Evolutionary conservation across 1,140 invertebrate species (phyloP).

Genomic region (Araneus ventricosus): DNA sequence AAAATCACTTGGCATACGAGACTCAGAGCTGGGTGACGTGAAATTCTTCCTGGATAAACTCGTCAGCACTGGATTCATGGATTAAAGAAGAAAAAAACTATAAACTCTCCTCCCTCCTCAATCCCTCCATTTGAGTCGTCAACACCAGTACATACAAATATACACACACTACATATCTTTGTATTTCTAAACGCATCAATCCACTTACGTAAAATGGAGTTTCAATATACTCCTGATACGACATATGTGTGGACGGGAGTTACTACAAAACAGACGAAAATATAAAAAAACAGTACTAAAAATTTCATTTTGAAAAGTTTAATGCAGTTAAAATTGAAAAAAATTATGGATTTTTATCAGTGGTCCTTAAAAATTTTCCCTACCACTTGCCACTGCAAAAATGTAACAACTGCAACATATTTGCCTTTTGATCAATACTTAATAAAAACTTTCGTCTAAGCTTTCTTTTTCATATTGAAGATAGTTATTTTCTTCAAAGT

Average conservation of each 20-base stretch:
- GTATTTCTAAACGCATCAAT: conserved; percentile 53
- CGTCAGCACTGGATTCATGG: conserved; percentile 97
- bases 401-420: background rate
- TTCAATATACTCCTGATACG: background rate
- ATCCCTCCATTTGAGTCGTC: conserved; percentile 73
- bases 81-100: conserved; percentile 83
- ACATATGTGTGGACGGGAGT: conserved; percentile 11
- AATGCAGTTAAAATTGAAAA: background rate
- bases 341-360: background rate
- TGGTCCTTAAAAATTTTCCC: background rate
- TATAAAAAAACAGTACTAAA: background rate
- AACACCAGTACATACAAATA: conserved; percentile 54
- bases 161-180: conserved; percentile 56
- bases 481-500: background rate
- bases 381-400: background rate
- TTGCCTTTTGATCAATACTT: conserved; percentile 23
- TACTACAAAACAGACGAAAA: background rate
- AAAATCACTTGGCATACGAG: conserved; percentile 95
- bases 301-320: background rate
- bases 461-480: background rate
- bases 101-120: conserved; percentile 67
- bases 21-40: conserved; percentile 96
- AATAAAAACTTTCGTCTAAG: background rate
- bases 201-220: conserved; percentile 27
- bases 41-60: conserved; percentile 98